Conservation (phyloP, 2,888 invertebrate species). For the Amiota mariae region DNA sequence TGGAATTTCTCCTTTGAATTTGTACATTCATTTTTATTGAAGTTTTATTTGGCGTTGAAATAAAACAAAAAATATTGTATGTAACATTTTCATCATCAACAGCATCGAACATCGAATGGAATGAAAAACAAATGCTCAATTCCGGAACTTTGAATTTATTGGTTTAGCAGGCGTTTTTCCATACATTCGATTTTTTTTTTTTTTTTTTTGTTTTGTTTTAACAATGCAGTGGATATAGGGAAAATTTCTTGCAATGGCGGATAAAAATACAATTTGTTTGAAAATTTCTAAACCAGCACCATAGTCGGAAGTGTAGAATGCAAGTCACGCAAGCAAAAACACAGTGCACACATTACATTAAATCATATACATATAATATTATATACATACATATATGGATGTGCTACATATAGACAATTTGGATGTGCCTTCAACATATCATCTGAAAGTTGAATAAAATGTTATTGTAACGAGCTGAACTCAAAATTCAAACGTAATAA, state of each 20-base stretch:
- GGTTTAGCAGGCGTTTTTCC: conserved; percentile 10
- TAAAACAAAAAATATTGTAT: conserved; percentile 1
- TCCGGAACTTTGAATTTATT: neutral
- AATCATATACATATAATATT: neutral
- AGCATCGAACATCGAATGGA: conserved; percentile 22
- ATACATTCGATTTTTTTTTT: too few species aligned
- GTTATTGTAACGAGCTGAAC: neutral
- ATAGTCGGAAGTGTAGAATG: conserved; percentile 1
- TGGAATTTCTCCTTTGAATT: too few species aligned
- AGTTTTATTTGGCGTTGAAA: neutral
- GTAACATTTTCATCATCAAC: conserved; percentile 23
- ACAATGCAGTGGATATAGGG: neutral
- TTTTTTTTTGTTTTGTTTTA: too few species aligned
- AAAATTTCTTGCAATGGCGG: neutral
- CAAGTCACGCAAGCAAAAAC: conserved; percentile 6
- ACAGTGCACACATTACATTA: neutral
- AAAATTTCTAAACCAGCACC: neutral
- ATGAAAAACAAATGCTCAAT: neutral
- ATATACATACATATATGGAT: neutral
- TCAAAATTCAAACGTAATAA: conserved; percentile 50
- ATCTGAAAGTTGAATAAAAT: neutral
- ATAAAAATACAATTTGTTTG: conserved; percentile 17
- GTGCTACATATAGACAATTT: neutral
- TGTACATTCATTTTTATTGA: neutral
- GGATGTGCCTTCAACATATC: neutral